Evolutionary conservation across 2,113 vertebrate species (phyloP).

Genomic region (Oceanodroma tethys): DNA sequence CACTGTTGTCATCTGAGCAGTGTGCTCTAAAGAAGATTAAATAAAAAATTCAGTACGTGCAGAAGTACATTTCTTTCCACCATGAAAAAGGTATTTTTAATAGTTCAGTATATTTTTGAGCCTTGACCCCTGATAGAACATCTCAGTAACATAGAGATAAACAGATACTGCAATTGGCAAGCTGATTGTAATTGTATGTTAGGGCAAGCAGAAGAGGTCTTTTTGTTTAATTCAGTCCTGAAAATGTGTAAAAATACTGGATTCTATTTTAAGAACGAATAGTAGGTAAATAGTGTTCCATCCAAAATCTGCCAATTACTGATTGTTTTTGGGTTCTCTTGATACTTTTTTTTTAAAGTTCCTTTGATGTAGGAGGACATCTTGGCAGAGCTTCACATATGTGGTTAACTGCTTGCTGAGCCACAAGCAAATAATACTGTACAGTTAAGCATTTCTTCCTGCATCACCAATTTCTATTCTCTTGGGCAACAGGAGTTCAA

Average conservation of each 20-base stretch:
- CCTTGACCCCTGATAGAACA: neutral
- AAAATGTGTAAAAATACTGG: slow-evolving; percentile 20
- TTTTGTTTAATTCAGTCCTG: neutral
- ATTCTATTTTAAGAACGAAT: slow-evolving; percentile 31
- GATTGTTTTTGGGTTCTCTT: slow-evolving; percentile 23
- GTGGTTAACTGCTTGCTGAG: slow-evolving; percentile 54
- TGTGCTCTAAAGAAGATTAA: neutral
- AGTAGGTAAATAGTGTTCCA: slow-evolving; percentile 41
- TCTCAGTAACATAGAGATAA: neutral
- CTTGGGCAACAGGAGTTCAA: slow-evolving; percentile 52
- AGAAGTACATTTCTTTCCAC: neutral
- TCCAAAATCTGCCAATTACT: slow-evolving; percentile 35
- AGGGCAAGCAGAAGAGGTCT: neutral
- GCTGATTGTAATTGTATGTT: neutral
- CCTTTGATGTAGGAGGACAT: slow-evolving; percentile 56
- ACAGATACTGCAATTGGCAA: neutral
- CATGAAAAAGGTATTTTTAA: neutral
- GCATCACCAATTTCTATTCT: slow-evolving; percentile 43
- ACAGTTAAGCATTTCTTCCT: slow-evolving; percentile 54
- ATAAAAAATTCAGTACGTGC: neutral
- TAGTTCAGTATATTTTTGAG: neutral
- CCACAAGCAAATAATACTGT: slow-evolving; percentile 30
- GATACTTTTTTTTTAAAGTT: neutral
- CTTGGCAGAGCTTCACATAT: slow-evolving; percentile 10
- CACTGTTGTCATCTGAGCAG: neutral